These are phyloP conservation scores for Eutrigla gurnardus DNA, from an alignment of 2,797 vertebrate genomes.

Conservation along the genomic window DNA sequence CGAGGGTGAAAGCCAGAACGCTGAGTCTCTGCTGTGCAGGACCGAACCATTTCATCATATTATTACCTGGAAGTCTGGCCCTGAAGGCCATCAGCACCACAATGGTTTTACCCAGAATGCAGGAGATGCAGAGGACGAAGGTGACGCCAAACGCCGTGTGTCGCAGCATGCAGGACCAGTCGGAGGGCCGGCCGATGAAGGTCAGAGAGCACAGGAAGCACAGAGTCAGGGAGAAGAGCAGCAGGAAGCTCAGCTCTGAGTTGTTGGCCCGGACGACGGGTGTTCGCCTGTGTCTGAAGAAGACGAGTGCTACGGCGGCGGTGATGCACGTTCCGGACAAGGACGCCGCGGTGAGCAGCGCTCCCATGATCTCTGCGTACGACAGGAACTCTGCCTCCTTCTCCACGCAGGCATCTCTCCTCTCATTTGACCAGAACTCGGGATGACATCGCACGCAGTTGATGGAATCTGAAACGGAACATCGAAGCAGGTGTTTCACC, in stretches of 20 bases:
- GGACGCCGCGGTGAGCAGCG: constrained; percentile 59
- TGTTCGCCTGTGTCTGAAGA: constrained; percentile 64
- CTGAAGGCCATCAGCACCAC: constrained; percentile 31
- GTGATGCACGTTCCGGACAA: constrained; percentile 50
- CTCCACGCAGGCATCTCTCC: constrained; percentile 54
- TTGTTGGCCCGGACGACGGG: constrained; percentile 77
- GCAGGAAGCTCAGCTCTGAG: constrained; percentile 82
- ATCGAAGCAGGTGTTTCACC: background rate
- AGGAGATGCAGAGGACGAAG: constrained; percentile 80
- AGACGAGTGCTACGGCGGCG: constrained; percentile 56
- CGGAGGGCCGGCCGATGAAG: constrained; percentile 79
- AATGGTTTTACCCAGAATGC: constrained; percentile 50
- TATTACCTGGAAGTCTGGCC: constrained; percentile 73
- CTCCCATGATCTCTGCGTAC: constrained; percentile 70
- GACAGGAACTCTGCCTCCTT: constrained; percentile 70
- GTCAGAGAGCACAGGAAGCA: constrained; percentile 83
- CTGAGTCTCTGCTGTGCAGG: constrained; percentile 77
- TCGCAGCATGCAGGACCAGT: constrained; percentile 82
- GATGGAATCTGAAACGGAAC: constrained; percentile 58
- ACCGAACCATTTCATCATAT: constrained; percentile 83
- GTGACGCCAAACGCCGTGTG: constrained; percentile 79
- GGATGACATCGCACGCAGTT: constrained; percentile 29
- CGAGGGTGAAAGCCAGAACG: constrained; percentile 54
- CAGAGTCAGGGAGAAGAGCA: constrained; percentile 81
- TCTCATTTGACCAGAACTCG: constrained; percentile 59